Evolutionary conservation across 2,113 vertebrate genomes (phyloP).

Genomic region (Phoxinus phoxinus): DNA sequence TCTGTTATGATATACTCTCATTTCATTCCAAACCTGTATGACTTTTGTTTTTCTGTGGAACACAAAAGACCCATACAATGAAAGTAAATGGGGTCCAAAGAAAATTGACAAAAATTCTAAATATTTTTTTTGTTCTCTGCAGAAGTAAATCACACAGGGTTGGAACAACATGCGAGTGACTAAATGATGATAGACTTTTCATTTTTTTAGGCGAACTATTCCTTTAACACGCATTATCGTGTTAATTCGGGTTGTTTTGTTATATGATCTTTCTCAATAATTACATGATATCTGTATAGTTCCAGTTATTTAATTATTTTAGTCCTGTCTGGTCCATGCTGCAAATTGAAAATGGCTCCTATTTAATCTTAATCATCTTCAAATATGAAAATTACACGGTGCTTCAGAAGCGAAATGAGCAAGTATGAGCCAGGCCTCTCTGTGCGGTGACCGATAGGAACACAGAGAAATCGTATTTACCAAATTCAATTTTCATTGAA

Average conservation of each 20-base stretch:
- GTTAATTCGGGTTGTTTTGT: slow-evolving; percentile 2
- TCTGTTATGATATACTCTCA: neutral
- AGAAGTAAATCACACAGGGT: neutral
- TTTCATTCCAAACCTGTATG: neutral
- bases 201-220: neutral
- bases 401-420: slow-evolving; percentile 38
- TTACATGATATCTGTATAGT: slow-evolving; percentile 12
- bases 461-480: slow-evolving; percentile 55
- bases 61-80: neutral
- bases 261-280: slow-evolving; percentile 1
- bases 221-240: neutral
- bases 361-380: slow-evolving; percentile 60
- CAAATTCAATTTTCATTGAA: slow-evolving; percentile 60
- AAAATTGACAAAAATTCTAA: too few species aligned
- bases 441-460: slow-evolving; percentile 57
- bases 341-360: slow-evolving; percentile 53
- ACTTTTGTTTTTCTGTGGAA: too few species aligned
- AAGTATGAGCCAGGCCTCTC: slow-evolving; percentile 16
- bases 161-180: neutral
- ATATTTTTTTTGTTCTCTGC: too few species aligned
- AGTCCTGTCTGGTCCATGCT: neutral
- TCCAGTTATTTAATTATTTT: slow-evolving; percentile 23
- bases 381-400: slow-evolving; percentile 48
- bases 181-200: neutral
- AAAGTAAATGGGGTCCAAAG: neutral